phyloP scores from a whole-genome alignment of 2,888 invertebrate species.

The Ceraclea dissimilis region DNA sequence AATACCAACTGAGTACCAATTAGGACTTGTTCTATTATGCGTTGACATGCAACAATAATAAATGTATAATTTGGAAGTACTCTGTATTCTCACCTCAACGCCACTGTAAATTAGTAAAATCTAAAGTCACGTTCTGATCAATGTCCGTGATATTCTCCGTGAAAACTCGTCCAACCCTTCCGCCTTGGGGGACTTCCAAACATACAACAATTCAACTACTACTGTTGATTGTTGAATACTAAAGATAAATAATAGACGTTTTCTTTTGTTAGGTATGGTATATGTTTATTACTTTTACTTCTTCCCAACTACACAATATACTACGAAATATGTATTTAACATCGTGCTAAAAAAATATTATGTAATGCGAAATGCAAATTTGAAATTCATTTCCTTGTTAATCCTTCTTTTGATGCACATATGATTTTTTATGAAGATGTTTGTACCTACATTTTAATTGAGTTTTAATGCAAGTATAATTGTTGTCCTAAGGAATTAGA shows the following conservation, averaged over 20 bases:
- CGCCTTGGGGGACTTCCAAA: neutral
- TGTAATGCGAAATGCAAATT: neutral
- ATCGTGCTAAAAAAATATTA: neutral
- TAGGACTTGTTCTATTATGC: too few relatives aligned
- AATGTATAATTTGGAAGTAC: too few relatives aligned
- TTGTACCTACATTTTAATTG: neutral
- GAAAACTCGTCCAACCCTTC: conserved; percentile 15
- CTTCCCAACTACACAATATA: too few relatives aligned
- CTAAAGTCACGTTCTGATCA: conserved; percentile 15
- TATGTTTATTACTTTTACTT: too few relatives aligned
- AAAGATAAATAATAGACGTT: too few relatives aligned
- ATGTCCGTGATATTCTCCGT: conserved; percentile 11
- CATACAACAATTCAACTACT: too few relatives aligned
- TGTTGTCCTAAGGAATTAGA: too few relatives aligned
- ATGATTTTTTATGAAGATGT: neutral
- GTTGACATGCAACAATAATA: too few relatives aligned
- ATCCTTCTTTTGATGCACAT: neutral
- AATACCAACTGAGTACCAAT: too few relatives aligned
- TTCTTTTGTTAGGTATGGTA: too few relatives aligned
- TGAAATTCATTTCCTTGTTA: neutral
- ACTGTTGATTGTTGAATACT: too few relatives aligned
- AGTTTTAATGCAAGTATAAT: neutral
- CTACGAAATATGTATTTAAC: neutral
- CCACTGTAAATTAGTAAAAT: conserved; percentile 12
- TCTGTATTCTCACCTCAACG: too few relatives aligned